Evolutionary conservation across 2,113 vertebrate species (phyloP).

Genomic region (Manacus vitellinus): DNA sequence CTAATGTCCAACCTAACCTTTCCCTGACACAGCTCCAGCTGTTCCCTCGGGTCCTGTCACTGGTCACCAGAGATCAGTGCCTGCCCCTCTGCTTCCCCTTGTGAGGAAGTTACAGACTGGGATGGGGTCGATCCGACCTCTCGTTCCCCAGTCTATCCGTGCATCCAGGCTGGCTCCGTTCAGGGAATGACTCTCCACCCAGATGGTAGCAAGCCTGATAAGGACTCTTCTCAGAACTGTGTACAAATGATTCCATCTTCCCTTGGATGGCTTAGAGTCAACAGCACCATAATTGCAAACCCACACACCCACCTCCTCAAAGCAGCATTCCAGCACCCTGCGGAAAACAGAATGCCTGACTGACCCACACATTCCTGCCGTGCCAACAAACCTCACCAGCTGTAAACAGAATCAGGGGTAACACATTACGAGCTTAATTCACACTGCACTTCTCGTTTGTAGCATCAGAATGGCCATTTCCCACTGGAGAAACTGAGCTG

Average conservation of each 20-base stretch:
- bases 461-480: not conserved
- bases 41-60: not conserved
- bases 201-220: not conserved
- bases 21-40: not conserved
- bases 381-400: not conserved
- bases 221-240: not conserved
- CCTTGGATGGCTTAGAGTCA: not conserved
- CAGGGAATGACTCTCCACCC: not conserved
- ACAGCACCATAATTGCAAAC: not conserved
- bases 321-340: not conserved
- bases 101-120: not conserved
- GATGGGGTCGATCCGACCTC: not conserved
- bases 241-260: not conserved
- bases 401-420: not conserved
- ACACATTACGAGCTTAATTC: not conserved
- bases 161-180: not conserved
- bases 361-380: not conserved
- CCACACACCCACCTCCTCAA: not conserved
- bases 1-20: rapidly evolving
- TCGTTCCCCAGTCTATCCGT: rapidly evolving
- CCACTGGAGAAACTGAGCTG: not conserved
- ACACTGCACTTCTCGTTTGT: not conserved
- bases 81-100: rapidly evolving
- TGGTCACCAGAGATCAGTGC: not conserved
- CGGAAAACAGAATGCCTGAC: conserved; percentile 28